Evolutionary conservation across 2,888 invertebrate species (phyloP).

Genomic region (Andrena camellia): DNA sequence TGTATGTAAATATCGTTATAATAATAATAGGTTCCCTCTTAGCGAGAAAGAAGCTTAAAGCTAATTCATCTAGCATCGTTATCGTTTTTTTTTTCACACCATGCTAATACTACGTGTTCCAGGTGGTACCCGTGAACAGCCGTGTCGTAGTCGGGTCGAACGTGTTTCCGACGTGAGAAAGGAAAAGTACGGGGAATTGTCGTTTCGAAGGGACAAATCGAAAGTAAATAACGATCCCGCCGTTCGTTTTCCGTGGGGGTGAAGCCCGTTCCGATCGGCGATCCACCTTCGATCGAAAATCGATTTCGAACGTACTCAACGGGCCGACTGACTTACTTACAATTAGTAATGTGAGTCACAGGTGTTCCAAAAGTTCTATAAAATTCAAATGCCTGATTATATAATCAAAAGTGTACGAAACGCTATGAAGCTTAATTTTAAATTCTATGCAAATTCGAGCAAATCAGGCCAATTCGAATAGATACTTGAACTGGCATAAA

Average conservation of each 20-base stretch:
- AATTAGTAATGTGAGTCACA: too few species aligned
- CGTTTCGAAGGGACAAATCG: neutral
- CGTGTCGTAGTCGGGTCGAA: conserved; percentile 48
- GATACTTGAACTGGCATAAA: too few species aligned
- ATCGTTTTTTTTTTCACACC: conserved; percentile 77
- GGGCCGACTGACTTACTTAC: neutral
- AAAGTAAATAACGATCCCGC: neutral
- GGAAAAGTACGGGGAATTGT: neutral
- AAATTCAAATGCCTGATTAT: too few species aligned
- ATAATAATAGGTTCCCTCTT: conserved; percentile 80
- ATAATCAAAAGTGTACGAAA: too few species aligned
- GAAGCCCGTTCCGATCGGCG: neutral
- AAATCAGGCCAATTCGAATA: too few species aligned
- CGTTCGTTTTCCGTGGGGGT: neutral
- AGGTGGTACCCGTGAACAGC: conserved; percentile 73
- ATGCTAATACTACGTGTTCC: conserved; percentile 77
- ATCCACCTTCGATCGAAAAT: conserved; percentile 7
- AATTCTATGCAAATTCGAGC: too few species aligned
- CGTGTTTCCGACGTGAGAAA: conserved; percentile 31
- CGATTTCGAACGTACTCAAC: neutral
- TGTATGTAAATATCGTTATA: conserved; percentile 83
- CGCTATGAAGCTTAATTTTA: too few species aligned
- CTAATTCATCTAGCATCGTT: conserved; percentile 83
- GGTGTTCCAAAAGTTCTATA: too few species aligned
- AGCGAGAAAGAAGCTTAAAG: conserved; percentile 82